Base-by-base conservation (phyloP, 2,113 vertebrate genomes). In the Ctenodactylus gundi region DNA sequence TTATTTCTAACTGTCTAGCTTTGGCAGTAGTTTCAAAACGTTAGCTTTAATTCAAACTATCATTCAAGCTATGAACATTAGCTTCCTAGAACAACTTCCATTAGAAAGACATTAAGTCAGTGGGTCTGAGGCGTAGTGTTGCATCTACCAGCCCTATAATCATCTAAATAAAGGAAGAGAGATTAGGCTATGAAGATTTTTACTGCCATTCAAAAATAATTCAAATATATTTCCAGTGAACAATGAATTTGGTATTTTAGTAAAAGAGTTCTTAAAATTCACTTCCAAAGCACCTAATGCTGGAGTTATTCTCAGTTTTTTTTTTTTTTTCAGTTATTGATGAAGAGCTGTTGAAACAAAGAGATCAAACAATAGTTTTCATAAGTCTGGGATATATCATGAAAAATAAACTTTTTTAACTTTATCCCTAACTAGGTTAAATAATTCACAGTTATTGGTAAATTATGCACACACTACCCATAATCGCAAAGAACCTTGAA, bases 141-240 rank as follows among this genome's bases (percentile, higher is more conserved):
- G n/a, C n/a, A n/a, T n/a, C n/a, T n/a, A n/a, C n/a, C n/a, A n/a
- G n/a, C n/a, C n/a, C n/a, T n/a, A n/a, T n/a, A n/a, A n/a, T n/a
- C n/a, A n/a, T n/a, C n/a, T n/a, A 51, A 49, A 75, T 4, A 49
- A 75, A 49, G 29, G 44, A 46, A 73, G 46, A 17, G 15, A 29
- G 9, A 75, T n/a, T n/a, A 75, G 18, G 4, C 72, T 75, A 7
- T 49, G 46, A 27, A 41, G 9, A 53, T 96, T 88, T 87, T 76
- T 68, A 80, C 49, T 93, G 53, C 27, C 21, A 51, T 18, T 93
- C 91, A 87, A 91, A 93, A 94, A 73, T 91, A 64, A 89, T 76
- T 90, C 72, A 4, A 80, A 89, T 53, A 4, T 72, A 85, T 68
- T 14, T 20, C 29, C 8, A 58, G 67, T 57, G 58, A n/a, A 84